These are phyloP conservation scores for Drosophila formosana DNA, from an alignment of 2,888 invertebrate genomes.

Conservation along the genomic window DNA sequence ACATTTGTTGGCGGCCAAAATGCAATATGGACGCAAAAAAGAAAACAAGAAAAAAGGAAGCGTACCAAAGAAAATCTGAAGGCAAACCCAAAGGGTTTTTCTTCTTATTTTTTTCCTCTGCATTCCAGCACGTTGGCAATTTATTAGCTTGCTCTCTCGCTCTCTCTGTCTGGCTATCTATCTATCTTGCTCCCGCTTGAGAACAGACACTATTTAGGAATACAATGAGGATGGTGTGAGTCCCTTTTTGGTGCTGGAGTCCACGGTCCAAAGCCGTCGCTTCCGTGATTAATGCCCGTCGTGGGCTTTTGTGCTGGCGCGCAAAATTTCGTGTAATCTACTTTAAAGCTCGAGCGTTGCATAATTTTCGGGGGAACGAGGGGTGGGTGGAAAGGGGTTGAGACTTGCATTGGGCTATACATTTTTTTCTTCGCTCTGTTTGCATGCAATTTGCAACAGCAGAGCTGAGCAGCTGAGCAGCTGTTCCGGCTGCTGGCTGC, in stretches of 20 bases:
- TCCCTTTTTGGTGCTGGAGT: neutral
- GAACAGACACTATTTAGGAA: slow-evolving; percentile 52
- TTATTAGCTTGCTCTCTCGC: slow-evolving; percentile 45
- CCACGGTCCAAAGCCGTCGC: slow-evolving; percentile 45
- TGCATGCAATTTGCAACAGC: slow-evolving; percentile 46
- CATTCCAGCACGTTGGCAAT: slow-evolving; percentile 61
- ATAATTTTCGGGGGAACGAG: slow-evolving; percentile 59
- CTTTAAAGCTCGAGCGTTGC: slow-evolving; percentile 76
- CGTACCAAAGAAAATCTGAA: slow-evolving; percentile 21
- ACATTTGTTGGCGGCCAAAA: slow-evolving; percentile 52
- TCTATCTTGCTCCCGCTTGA: neutral
- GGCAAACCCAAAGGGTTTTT: slow-evolving; percentile 46
- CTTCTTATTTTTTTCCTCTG: slow-evolving; percentile 20
- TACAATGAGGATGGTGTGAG: slow-evolving; percentile 41
- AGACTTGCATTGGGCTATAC: slow-evolving; percentile 15
- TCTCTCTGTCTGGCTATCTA: neutral
- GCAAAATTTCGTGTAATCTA: slow-evolving; percentile 76
- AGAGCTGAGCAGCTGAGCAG: slow-evolving; percentile 15
- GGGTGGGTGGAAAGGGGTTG: neutral
- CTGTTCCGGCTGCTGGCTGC: slow-evolving; percentile 13
- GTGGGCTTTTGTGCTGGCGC: slow-evolving; percentile 74
- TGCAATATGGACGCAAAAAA: slow-evolving; percentile 27
- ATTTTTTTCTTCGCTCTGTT: slow-evolving; percentile 19
- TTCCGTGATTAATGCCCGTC: slow-evolving; percentile 74
- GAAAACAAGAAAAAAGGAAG: neutral